These are phyloP conservation scores for Eilema caniola DNA, from an alignment of 2,888 invertebrate genomes.

Conservation along the genomic window DNA sequence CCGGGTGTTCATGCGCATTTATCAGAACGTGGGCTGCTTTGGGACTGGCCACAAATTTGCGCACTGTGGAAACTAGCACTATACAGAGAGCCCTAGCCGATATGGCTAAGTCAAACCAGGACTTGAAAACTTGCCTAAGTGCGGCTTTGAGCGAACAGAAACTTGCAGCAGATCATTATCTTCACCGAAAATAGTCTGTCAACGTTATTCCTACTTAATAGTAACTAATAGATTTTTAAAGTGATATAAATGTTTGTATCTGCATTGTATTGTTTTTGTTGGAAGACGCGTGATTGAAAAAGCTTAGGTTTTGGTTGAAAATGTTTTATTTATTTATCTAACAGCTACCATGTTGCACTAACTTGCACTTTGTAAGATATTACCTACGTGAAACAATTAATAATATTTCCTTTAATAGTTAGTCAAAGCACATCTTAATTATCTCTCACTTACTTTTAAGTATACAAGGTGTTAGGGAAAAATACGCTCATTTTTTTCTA, in stretches of 20 bases:
- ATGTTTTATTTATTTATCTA: conserved; percentile 1
- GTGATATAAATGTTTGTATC: not conserved
- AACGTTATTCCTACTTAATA: not conserved
- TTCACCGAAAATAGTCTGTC: conserved; percentile 63
- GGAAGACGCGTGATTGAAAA: not conserved
- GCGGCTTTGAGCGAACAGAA: conserved; percentile 75
- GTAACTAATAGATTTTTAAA: not conserved
- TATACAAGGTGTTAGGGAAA: too few relatives aligned
- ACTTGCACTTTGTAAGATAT: not conserved
- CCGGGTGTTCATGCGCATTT: conserved; percentile 89
- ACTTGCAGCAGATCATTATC: conserved; percentile 83
- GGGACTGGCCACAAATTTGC: conserved; percentile 88
- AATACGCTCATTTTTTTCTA: too few relatives aligned
- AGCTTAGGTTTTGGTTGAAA: not conserved
- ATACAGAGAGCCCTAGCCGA: conserved; percentile 89
- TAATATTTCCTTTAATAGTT: not conserved
- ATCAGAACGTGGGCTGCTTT: conserved; percentile 91
- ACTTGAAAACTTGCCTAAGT: conserved; percentile 86
- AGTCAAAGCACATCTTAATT: not conserved
- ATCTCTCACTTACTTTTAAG: too few relatives aligned
- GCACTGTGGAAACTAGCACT: conserved; percentile 88
- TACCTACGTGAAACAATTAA: too few relatives aligned
- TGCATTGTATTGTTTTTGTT: not conserved
- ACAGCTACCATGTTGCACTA: not conserved
- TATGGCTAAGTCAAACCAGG: conserved; percentile 84